Percentiles rank a stretch among this genome's conserved stretches.
These are phyloP conservation scores for Phrynosoma blainvillii DNA, from an alignment of 2,113 vertebrate genomes.

Conservation along the genomic window DNA sequence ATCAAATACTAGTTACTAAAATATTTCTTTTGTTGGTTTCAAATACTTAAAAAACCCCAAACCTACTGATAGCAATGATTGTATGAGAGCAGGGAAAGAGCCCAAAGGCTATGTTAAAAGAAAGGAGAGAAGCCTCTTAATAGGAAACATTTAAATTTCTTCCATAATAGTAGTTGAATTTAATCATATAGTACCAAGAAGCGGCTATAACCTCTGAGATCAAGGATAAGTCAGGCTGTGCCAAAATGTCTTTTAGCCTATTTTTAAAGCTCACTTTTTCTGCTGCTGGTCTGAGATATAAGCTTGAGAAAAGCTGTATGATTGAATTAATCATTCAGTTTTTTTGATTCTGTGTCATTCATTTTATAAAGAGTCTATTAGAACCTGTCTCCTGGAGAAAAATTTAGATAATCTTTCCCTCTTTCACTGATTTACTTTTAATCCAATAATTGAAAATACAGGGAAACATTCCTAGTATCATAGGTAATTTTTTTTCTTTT, in stretches of 20 bases:
- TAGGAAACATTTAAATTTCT: neutral
- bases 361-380: neutral
- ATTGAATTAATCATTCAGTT: neutral
- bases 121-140: neutral
- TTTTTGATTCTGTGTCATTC: neutral
- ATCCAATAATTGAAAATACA: neutral
- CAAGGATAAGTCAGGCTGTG: neutral
- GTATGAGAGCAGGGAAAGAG: neutral
- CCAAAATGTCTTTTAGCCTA: neutral
- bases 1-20: neutral
- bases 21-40: neutral
- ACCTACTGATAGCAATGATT: no score
- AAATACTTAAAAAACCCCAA: neutral
- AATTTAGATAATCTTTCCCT: neutral
- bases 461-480: neutral
- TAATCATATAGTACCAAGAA: neutral
- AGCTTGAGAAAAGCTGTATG: neutral
- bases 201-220: neutral
- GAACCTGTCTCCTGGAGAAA: neutral
- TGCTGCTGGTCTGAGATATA: neutral
- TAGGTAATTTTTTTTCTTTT: neutral
- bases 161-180: constrained; percentile 1
- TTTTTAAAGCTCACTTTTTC: constrained; percentile 9
- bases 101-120: neutral
- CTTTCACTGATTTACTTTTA: neutral